Evolutionary conservation across 30 jellyfish, hydroid and myxozoan species (phyloP).

Genomic region (Cassiopea xamachana): DNA sequence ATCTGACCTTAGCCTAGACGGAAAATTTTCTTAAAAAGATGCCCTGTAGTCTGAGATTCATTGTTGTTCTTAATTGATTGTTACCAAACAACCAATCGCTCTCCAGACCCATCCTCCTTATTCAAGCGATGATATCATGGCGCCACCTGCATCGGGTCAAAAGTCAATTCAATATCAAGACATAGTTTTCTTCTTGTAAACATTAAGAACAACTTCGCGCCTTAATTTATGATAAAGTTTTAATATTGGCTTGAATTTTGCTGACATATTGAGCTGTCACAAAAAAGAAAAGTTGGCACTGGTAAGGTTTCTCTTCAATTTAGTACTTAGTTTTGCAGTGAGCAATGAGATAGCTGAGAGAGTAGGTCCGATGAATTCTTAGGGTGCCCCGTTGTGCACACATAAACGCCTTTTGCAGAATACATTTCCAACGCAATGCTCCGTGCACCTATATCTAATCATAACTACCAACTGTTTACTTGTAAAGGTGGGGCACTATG

Average conservation of each 20-base stretch:
- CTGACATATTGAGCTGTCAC: not conserved
- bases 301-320: not conserved
- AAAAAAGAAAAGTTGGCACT: not conserved
- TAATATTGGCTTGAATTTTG: not conserved
- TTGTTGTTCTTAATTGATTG: not conserved
- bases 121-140: slow-evolving; percentile 28
- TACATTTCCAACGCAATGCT: not conserved
- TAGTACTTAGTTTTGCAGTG: not conserved
- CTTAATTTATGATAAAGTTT: not conserved
- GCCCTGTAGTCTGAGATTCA: not conserved
- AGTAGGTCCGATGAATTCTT: too few relatives aligned
- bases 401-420: not conserved
- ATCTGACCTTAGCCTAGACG: too few relatives aligned
- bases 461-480: not conserved
- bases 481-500: not conserved
- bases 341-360: not conserved
- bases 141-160: slow-evolving; percentile 72
- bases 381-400: not conserved
- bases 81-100: slow-evolving; percentile 1
- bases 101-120: not conserved
- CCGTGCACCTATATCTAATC: not conserved
- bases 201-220: not conserved
- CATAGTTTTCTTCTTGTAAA: not conserved
- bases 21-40: too few relatives aligned
- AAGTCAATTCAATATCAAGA: slow-evolving; percentile 8